Evolutionary conservation across 2,113 vertebrate species (phyloP).

Genomic region (Phoenicopterus ruber): DNA sequence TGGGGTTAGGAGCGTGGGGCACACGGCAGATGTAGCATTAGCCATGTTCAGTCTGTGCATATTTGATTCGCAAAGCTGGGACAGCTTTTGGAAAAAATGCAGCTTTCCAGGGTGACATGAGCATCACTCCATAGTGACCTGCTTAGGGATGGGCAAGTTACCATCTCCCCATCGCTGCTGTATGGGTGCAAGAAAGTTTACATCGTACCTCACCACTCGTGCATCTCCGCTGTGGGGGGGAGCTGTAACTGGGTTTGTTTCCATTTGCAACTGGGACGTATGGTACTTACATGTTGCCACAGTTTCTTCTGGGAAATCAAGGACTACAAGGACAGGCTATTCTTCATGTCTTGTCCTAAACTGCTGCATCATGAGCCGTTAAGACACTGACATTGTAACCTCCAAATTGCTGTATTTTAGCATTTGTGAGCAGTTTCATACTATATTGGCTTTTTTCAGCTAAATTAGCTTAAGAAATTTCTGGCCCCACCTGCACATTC

Average conservation of each 20-base stretch:
- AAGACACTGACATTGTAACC: background rate
- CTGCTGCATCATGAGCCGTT: background rate
- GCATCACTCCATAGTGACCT: rapidly evolving
- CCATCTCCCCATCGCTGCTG: background rate
- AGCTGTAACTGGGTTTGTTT: background rate
- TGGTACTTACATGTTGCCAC: background rate
- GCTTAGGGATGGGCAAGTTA: background rate
- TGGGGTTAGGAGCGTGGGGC: background rate
- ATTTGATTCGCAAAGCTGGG: background rate
- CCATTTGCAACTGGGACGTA: background rate
- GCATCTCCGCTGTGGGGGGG: background rate
- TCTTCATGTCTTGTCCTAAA: background rate
- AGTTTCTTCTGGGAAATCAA: background rate
- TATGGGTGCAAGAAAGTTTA: rapidly evolving
- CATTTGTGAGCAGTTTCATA: background rate
- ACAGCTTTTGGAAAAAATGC: background rate
- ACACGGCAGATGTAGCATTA: rapidly evolving
- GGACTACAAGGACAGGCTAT: background rate
- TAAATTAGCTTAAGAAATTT: background rate
- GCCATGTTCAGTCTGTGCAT: background rate
- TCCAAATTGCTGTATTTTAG: background rate
- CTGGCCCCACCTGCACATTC: background rate
- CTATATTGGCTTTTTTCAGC: background rate
- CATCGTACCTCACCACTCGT: rapidly evolving
- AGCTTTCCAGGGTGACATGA: background rate